Percentiles rank a stretch among this genome's conserved stretches.
Evolutionary conservation across 2,113 vertebrate genomes (phyloP).

Genomic region (Nymphicus hollandicus): DNA sequence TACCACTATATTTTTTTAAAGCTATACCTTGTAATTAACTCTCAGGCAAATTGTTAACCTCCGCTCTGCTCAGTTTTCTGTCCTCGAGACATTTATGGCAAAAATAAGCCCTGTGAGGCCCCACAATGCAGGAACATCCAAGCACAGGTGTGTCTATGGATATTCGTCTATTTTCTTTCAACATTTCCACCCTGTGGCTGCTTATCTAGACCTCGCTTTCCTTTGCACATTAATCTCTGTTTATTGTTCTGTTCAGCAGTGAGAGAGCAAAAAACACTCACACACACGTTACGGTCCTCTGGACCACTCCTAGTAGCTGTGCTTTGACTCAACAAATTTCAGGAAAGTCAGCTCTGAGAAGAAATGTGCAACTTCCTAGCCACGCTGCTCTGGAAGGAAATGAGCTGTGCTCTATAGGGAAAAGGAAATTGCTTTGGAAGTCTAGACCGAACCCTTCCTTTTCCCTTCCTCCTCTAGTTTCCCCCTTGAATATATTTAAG

Average conservation of each 20-base stretch:
- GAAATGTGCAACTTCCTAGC: conserved; percentile 28
- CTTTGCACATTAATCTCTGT: background rate
- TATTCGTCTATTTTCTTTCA: conserved; percentile 15
- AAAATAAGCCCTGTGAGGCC: conserved; percentile 18
- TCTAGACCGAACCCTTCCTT: conserved; percentile 57
- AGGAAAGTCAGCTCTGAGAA: conserved; percentile 22
- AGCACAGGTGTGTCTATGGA: conserved; percentile 1
- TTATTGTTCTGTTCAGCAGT: background rate
- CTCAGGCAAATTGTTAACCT: conserved; percentile 24
- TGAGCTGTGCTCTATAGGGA: conserved; percentile 51
- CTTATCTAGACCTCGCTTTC: conserved; percentile 10
- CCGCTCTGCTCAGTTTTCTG: conserved; percentile 4
- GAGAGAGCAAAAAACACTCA: background rate
- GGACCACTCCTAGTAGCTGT: conserved; percentile 12
- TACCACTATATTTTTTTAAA: background rate
- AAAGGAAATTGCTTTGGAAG: conserved; percentile 65
- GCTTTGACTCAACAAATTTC: conserved; percentile 43
- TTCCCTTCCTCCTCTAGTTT: conserved; percentile 21
- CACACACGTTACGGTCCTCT: background rate
- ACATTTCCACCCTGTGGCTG: background rate
- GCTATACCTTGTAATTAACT: background rate
- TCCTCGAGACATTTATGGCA: background rate
- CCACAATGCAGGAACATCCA: conserved; percentile 19
- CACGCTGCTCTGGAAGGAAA: conserved; percentile 36
- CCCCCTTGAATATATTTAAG: conserved; percentile 7